Evolutionary conservation across 1,140 invertebrate genomes (phyloP), one percentile per base, ranked within the genome.

Genomic region (Globodera rostochiensis): DNA sequence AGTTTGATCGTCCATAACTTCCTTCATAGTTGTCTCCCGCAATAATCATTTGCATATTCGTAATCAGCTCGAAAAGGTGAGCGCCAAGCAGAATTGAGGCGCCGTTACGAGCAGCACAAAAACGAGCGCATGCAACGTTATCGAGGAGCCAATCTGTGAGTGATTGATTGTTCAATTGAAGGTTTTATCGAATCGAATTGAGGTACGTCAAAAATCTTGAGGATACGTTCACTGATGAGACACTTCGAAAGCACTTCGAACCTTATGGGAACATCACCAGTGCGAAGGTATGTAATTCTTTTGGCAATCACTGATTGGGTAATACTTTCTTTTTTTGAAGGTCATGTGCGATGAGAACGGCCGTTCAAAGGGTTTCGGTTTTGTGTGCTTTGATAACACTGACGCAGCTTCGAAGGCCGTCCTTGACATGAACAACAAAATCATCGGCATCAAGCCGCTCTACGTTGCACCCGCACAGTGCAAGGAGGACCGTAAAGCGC

Each of bases 371-470:
- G 98, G 98, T 66, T 99, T 99, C 91, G 98, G 98, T 25, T 99
- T 99, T 91, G 98, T 99, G 7, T 99, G 98, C 91, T 99, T 99
- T 90, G 96, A 95, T 70, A 94, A 95, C n/a, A 95, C 96, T 0
- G 96, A 98, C 91, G 97, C 99, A 91, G 97, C 98, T 8, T 98
- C 97, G 6, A 98, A 98, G 91, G 98, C 97, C 79, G 96, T 99
- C 2, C 98, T 96, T 3, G 97, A 92, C 74, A 86, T 86, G 85
- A 99, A 99, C 90, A 96, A 97, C 4, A 93, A 96, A 73, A 98
- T 99, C 86, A 93, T 99, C 49, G 96, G 95, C 74, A 93, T 94
- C 2, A 99, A 99, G 91, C 97, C 97, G 6, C 91, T 99, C 36
- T 99, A 99, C 91, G 98, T 99, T 76, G 97, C 97, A 45, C 91